Conservation (phyloP, 2,888 invertebrate species). For the Diploptera punctata region DNA sequence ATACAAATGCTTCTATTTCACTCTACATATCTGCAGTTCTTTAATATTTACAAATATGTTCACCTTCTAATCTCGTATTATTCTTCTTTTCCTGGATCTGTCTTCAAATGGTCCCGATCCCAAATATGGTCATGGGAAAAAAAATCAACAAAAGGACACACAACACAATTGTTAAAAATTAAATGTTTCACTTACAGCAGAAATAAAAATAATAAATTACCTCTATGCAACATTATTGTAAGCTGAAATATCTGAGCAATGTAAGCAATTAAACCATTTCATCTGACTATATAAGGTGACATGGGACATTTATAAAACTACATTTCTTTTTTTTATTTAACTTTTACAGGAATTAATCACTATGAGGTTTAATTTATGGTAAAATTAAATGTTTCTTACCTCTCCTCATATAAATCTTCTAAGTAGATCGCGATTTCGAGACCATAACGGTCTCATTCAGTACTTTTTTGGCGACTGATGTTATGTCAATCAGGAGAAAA, state of each 20-base stretch:
- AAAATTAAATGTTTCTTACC: no score
- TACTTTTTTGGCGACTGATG: no score
- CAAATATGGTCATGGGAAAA: slow-evolving; percentile 2
- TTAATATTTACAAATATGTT: slow-evolving; percentile 6
- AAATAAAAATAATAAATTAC: neutral
- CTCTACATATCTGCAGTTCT: neutral
- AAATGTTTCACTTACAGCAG: neutral
- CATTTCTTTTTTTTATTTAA: no score
- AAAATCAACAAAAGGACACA: slow-evolving; percentile 2
- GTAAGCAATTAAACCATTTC: neutral
- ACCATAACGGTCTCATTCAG: no score
- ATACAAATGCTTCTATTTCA: slow-evolving; percentile 1
- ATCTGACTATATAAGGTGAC: neutral
- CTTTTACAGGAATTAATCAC: no score
- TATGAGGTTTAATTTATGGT: no score
- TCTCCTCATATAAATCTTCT: no score
- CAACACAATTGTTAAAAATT: neutral
- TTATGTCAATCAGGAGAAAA: neutral
- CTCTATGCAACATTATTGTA: neutral
- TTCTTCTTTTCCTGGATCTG: neutral
- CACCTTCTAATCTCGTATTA: neutral
- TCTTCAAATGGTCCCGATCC: slow-evolving; percentile 6
- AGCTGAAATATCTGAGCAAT: neutral
- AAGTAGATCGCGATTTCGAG: no score
- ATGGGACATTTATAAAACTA: neutral